phyloP scores from a whole-genome alignment of 1,140 invertebrate species.

The Hyles vespertilio region DNA sequence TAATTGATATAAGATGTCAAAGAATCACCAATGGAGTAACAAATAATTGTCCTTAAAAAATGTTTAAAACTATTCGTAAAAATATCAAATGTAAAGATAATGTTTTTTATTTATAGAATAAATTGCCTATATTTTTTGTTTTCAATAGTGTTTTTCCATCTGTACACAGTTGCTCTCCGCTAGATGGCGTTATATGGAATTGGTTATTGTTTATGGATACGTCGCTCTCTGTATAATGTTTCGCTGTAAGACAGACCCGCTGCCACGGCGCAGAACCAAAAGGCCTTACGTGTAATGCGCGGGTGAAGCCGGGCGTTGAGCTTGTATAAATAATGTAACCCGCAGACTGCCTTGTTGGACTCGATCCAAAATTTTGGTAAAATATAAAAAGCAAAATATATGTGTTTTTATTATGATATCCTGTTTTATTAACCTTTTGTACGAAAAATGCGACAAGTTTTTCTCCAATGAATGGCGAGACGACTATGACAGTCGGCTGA shows the following conservation, averaged over 20 bases:
- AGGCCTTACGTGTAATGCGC: conserved; percentile 50
- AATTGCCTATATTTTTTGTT: no score
- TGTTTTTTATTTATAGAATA: no score
- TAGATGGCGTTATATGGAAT: background rate
- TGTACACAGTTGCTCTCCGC: no score
- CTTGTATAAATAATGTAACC: conserved; percentile 46
- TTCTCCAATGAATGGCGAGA: no score
- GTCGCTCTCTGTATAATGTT: conserved; percentile 6
- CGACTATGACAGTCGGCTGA: no score
- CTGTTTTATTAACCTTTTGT: conserved; percentile 45
- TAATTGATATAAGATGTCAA: no score
- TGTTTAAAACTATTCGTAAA: no score
- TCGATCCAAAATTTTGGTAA: conserved; percentile 65
- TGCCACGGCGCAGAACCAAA: conserved; percentile 31
- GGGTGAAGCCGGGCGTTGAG: conserved; percentile 44
- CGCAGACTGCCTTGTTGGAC: conserved; percentile 69
- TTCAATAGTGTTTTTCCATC: no score
- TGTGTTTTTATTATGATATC: conserved; percentile 67
- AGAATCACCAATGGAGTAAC: no score
- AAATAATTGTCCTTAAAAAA: no score
- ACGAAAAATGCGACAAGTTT: background rate
- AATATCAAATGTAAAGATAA: no score
- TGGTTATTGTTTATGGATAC: background rate
- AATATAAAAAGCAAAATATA: conserved; percentile 70
- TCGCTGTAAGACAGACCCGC: conserved; percentile 37